A percentile compares a stretch with the other conserved stretches of the same genome.
Evolutionary conservation across 2,888 invertebrate genomes (phyloP).

Genomic region (Uloborus plumipes): DNA sequence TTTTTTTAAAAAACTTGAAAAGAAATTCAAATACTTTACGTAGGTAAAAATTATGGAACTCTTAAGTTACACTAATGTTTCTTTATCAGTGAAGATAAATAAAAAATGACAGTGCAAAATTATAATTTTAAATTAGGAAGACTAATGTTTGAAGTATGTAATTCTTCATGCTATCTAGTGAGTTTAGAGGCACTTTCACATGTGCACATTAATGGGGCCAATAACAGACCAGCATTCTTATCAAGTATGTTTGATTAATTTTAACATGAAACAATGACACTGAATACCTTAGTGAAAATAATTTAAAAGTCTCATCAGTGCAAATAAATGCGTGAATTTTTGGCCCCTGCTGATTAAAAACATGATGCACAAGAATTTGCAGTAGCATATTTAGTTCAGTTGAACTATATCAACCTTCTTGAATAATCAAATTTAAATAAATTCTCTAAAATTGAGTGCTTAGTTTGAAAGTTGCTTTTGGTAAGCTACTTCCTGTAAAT

Average conservation of each 20-base stretch:
- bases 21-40: too few relatives aligned
- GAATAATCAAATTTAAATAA: too few relatives aligned
- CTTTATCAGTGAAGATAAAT: not conserved
- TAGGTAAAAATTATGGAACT: too few relatives aligned
- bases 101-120: not conserved
- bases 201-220: conserved; percentile 39
- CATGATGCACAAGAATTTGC: conserved; percentile 7
- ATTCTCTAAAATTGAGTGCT: too few relatives aligned
- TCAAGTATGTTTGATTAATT: not conserved
- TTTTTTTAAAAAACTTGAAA: too few relatives aligned
- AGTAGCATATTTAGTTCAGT: too few relatives aligned
- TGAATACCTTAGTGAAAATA: not conserved
- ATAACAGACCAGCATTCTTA: not conserved
- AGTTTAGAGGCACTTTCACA: conserved; percentile 50
- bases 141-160: not conserved
- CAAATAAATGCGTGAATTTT: not conserved
- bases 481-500: too few relatives aligned
- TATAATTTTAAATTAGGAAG: conserved; percentile 6
- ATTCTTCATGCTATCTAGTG: conserved; percentile 25
- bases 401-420: too few relatives aligned
- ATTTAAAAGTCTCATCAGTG: too few relatives aligned
- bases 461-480: too few relatives aligned
- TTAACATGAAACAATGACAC: not conserved
- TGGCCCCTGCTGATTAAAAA: conserved; percentile 37
- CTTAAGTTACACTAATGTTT: not conserved